These are phyloP conservation scores for Leptodactylus fuscus DNA, from an alignment of 2,113 vertebrate genomes.

Conservation along the genomic window DNA sequence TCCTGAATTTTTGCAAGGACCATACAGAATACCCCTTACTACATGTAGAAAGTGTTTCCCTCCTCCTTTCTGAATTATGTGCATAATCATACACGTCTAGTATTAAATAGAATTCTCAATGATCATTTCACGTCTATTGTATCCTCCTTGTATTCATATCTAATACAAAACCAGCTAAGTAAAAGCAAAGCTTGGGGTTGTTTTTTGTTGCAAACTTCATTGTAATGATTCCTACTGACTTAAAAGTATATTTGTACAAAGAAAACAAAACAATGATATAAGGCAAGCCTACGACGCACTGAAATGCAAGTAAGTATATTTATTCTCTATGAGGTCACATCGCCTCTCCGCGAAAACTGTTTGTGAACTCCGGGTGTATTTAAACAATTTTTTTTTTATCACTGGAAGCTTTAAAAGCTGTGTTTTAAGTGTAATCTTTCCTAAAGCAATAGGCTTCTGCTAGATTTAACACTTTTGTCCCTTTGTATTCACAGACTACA, in stretches of 20 bases:
- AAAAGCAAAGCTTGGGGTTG: background rate
- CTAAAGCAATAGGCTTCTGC: conserved; percentile 63
- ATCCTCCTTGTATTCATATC: background rate
- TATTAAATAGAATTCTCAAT: background rate
- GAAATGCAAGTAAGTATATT: background rate
- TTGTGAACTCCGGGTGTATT: conserved; percentile 63
- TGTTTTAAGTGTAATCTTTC: conserved; percentile 65
- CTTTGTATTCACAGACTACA: conserved; percentile 70
- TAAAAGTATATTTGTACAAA: background rate
- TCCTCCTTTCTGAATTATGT: background rate
- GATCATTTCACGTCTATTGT: background rate
- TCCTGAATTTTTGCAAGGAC: too few species aligned
- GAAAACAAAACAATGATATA: background rate
- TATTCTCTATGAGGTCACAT: conserved; percentile 35
- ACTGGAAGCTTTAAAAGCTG: conserved; percentile 62
- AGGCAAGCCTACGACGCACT: background rate
- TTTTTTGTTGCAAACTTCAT: background rate
- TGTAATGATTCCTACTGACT: background rate
- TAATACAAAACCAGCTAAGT: background rate
- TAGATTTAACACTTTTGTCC: conserved; percentile 72
- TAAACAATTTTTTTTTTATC: conserved; percentile 66
- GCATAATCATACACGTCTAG: background rate
- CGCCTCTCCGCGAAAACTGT: background rate
- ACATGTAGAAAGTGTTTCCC: too few species aligned
- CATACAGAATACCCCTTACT: too few species aligned